Base-by-base conservation (phyloP, 2,888 invertebrate genomes). In the Nematopogon swammerdamellus region DNA sequence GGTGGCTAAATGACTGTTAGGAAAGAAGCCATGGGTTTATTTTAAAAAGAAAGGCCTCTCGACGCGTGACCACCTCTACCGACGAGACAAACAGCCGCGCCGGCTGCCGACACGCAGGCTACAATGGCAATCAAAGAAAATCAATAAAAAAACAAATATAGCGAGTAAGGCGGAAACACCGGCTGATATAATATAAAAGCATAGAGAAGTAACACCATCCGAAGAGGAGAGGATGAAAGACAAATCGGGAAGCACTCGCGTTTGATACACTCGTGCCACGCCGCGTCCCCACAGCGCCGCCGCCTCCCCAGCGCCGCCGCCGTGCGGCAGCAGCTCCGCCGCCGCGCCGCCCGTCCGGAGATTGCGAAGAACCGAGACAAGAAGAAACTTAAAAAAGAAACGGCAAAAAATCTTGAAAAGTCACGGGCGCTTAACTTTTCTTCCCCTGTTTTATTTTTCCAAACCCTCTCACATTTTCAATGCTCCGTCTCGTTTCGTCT, bases 341-440 rank as follows among this genome's bases (percentile, higher is more conserved):
- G 5, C 25, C 16, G 56, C 57, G 60, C 61, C 62, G 60, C 59
- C 59, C 60, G 25, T 8, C 64, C 36, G 6, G 36, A 36, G 36
- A 36, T 36, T 36, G 36, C 36, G 36, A 36, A 14, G 11, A 36
- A 14, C 36, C 8, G 36, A 36, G 36, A 36, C 36, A 36, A 36
- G 36, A 36, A 36, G 72, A 72, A 75, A 60, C 75, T 76, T 72
- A 72, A 76, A 77, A 79, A 74, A 76, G 70, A 73, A 75, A 75
- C 70, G 70, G 64, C 67, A 63, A 73, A 76, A 76, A 77, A 75
- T 73, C 75, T 77, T 77, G 71, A 74, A 77, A 79, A 79, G 80
- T 80, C 80, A 80, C 79, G 79, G 80, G 73, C 75, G 79, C 77
- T 80, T 80, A 80, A 79, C 79, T 80, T 77, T 47, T 75, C 70